A percentile compares a stretch with the other conserved stretches of the same genome.
phyloP scores from a whole-genome alignment of 2,113 vertebrate species.

The Neodon shergylaensis region DNA sequence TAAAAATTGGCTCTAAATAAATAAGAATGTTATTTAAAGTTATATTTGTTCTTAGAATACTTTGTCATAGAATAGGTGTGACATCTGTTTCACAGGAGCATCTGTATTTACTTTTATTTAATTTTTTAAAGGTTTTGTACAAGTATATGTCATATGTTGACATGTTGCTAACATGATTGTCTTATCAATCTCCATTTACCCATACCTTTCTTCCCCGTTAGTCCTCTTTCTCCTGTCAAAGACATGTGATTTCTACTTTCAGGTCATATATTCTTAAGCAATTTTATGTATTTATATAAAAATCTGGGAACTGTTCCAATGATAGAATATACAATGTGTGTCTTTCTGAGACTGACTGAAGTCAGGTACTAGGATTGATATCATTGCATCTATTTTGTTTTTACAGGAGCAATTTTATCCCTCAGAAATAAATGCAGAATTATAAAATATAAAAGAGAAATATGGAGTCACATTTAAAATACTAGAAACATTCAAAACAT shows the following conservation, averaged over 20 bases:
- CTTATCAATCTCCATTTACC: background rate
- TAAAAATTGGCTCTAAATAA: background rate
- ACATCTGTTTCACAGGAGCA: background rate
- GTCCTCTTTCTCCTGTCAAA: background rate
- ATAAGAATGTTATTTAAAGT: background rate
- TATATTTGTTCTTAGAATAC: background rate
- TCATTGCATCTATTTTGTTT: too few relatives aligned
- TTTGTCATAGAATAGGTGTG: background rate
- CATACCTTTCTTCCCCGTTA: background rate
- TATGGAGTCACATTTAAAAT: background rate
- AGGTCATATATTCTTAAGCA: background rate
- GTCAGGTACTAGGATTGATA: background rate
- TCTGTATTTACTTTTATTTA: background rate
- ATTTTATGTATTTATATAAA: background rate
- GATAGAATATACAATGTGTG: background rate
- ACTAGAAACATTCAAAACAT: slow-evolving; percentile 2
- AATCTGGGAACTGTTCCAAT: background rate
- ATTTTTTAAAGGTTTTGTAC: background rate
- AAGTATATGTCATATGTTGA: background rate
- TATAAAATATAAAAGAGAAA: background rate
- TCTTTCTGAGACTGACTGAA: background rate
- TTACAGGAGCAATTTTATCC: background rate
- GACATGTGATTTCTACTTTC: background rate
- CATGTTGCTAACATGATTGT: background rate
- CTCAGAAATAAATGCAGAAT: slow-evolving; percentile 38